Evolutionary conservation across 2,888 invertebrate genomes (phyloP).

Genomic region (Caenorhabditis becei): DNA sequence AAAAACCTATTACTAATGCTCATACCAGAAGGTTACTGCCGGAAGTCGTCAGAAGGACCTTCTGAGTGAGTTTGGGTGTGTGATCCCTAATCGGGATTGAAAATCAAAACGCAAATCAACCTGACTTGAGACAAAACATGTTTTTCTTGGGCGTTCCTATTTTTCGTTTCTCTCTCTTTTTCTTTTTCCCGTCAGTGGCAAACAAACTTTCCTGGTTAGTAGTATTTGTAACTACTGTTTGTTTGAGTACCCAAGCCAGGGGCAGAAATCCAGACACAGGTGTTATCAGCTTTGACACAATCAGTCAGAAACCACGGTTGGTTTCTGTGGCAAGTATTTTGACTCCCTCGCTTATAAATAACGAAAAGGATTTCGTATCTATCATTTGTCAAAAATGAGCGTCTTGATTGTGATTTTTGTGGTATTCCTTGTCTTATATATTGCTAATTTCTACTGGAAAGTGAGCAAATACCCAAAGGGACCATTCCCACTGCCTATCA

Average conservation of each 20-base stretch:
- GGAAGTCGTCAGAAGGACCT: no score
- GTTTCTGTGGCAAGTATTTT: neutral
- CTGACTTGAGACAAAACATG: neutral
- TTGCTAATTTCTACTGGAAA: constrained; percentile 59
- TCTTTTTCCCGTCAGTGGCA: no score
- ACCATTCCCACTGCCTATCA: constrained; percentile 62
- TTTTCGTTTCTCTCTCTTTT: no score
- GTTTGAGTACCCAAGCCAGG: neutral
- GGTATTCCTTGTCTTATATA: constrained; percentile 23
- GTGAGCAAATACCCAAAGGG: constrained; percentile 65
- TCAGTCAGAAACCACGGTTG: neutral
- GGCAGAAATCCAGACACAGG: neutral
- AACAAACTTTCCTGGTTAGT: no score
- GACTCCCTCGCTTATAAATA: no score
- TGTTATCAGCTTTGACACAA: neutral
- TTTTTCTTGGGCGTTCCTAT: neutral
- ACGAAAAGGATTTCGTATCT: no score
- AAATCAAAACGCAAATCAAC: neutral
- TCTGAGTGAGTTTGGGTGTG: no score
- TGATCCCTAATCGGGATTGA: no score
- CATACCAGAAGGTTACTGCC: no score
- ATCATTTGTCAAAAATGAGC: constrained; percentile 8
- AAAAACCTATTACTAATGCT: no score
- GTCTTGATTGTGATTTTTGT: constrained; percentile 20
- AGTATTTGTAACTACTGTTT: neutral